Percentiles rank a stretch among this genome's conserved stretches.
Evolutionary conservation across 1,140 invertebrate species (phyloP).

Genomic region (Saccostrea echinata): DNA sequence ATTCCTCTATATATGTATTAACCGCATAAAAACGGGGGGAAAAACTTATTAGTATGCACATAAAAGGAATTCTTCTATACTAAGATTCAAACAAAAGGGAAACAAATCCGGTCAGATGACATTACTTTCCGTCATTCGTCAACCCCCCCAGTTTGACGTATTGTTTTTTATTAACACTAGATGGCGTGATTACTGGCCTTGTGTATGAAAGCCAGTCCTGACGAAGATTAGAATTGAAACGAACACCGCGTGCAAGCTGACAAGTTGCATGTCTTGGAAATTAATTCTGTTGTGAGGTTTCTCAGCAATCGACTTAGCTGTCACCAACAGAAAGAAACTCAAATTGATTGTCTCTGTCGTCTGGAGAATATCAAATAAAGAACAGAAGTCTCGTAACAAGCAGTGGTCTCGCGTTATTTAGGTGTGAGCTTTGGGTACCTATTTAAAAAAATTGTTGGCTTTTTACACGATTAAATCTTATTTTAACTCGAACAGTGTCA

Average conservation of each 20-base stretch:
- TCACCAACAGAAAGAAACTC: not conserved
- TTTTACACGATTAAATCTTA: too few species aligned
- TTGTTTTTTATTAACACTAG: conserved; percentile 31
- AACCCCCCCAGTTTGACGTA: not conserved
- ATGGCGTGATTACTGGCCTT: conserved; percentile 10
- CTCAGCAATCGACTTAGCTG: conserved; percentile 20
- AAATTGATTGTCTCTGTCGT: conserved; percentile 32
- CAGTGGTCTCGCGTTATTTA: not conserved
- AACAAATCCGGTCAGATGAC: not conserved
- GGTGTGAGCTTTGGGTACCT: too few species aligned
- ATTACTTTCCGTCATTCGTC: not conserved
- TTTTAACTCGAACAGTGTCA: too few species aligned
- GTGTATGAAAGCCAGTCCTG: not conserved
- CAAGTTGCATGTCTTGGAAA: conserved; percentile 38
- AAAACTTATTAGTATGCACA: too few species aligned
- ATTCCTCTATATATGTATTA: too few species aligned
- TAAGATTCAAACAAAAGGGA: not conserved
- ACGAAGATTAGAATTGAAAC: conserved; percentile 32
- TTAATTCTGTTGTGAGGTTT: conserved; percentile 37
- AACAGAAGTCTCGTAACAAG: not conserved
- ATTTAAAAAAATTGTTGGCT: too few species aligned
- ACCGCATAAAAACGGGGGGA: too few species aligned
- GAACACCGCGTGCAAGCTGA: conserved; percentile 23
- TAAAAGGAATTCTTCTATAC: too few species aligned
- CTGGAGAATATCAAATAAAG: not conserved